phyloP scores from a whole-genome alignment of 2,113 vertebrate genomes.

The Ameiurus melas region DNA sequence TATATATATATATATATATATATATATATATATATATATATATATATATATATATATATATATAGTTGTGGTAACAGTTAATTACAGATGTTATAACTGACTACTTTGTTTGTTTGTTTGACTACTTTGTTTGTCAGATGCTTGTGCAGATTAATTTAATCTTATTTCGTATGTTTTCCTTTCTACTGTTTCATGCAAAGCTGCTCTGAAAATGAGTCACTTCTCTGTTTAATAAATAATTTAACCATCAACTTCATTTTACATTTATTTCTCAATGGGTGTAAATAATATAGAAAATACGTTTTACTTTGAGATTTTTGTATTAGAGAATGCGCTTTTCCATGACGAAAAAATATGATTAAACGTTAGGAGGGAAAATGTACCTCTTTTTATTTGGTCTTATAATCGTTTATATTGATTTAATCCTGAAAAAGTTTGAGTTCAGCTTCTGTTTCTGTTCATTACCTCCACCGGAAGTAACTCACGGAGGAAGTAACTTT shows the following conservation, averaged over 20 bases:
- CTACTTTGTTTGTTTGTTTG: background rate
- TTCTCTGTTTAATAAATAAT: background rate
- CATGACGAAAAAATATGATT: background rate
- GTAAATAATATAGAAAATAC: background rate
- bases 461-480: no score
- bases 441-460: background rate
- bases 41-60: no score
- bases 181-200: background rate
- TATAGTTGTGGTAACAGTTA: background rate
- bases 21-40: no score
- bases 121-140: background rate
- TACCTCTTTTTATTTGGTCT: background rate
- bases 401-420: background rate
- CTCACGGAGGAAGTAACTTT: background rate
- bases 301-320: background rate
- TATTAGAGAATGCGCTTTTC: background rate
- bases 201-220: background rate
- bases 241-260: background rate
- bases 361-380: background rate
- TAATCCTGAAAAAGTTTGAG: background rate
- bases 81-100: background rate
- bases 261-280: background rate
- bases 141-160: background rate
- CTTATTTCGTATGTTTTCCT: background rate
- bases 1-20: background rate